A percentile compares a stretch with the other conserved stretches of the same genome.
Conservation (phyloP, 2,113 vertebrate species). For the Deroptyus accipitrinus region DNA sequence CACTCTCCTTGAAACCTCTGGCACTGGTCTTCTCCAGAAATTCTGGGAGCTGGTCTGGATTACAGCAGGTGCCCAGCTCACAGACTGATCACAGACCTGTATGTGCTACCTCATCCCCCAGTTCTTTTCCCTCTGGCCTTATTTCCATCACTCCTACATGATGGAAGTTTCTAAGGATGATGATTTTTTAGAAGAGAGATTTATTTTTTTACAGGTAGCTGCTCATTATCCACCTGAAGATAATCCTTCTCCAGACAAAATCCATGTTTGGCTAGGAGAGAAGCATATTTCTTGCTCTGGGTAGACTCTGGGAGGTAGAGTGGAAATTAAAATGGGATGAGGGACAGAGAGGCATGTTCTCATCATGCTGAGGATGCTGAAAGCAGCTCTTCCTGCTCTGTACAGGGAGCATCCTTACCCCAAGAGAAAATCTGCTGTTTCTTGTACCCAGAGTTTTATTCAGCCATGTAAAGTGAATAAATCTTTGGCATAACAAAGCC, state of each 20-base stretch:
- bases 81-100: rapidly evolving
- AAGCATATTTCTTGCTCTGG: neutral
- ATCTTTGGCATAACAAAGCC: neutral
- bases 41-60: neutral
- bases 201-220: neutral
- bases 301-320: neutral
- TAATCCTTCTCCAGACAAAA: neutral
- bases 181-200: neutral
- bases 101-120: rapidly evolving
- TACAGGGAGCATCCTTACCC: neutral
- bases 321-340: neutral
- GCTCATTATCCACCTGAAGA: neutral
- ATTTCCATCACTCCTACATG: neutral
- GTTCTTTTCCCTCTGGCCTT: neutral
- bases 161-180: neutral
- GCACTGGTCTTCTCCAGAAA: neutral
- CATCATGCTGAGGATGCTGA: neutral
- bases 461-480: neutral
- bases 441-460: neutral
- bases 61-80: neutral
- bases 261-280: neutral
- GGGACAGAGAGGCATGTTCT: neutral
- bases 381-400: neutral
- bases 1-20: neutral
- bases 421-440: neutral